A percentile compares a stretch with the other conserved stretches of the same genome.
These are phyloP conservation scores for Pleuronectes platessa DNA, from an alignment of 2,113 vertebrate species.

Conservation along the genomic window DNA sequence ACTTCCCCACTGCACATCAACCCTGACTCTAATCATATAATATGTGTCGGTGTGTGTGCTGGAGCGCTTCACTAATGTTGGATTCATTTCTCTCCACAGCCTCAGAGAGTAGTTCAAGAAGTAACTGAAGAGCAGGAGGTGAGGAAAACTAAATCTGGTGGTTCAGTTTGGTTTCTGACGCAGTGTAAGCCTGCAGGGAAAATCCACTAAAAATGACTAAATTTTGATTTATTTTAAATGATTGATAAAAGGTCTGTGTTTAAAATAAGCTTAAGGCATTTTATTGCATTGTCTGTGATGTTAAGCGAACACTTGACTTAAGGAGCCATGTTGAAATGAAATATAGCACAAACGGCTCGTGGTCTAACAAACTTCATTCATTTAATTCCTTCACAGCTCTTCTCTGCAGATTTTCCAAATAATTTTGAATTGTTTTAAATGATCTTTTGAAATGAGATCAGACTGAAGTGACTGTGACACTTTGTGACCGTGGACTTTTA, in stretches of 20 bases:
- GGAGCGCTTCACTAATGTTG: slow-evolving; percentile 8
- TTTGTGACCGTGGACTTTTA: not conserved
- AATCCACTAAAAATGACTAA: not conserved
- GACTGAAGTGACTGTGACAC: not conserved
- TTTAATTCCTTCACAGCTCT: not conserved
- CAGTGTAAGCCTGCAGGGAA: too few species aligned
- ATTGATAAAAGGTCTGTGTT: too few species aligned
- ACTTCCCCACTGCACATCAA: slow-evolving; percentile 20
- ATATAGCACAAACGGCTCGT: too few species aligned
- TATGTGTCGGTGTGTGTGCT: slow-evolving; percentile 8
- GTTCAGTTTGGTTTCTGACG: not conserved
- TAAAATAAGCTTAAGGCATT: too few species aligned
- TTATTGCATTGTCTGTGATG: too few species aligned
- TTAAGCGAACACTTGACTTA: too few species aligned
- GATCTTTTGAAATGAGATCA: not conserved
- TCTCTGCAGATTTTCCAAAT: too few species aligned
- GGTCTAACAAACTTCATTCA: too few species aligned
- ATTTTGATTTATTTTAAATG: too few species aligned
- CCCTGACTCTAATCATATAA: slow-evolving; percentile 10
- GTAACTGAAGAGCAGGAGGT: slow-evolving; percentile 79
- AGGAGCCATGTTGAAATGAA: not conserved
- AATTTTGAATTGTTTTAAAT: not conserved
- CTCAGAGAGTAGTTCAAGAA: slow-evolving; percentile 77
- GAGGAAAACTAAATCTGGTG: slow-evolving; percentile 55
- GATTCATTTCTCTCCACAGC: slow-evolving; percentile 67